phyloP scores from a whole-genome alignment of 2,797 vertebrate genomes.

The Typhlichthys eigenmanni region DNA sequence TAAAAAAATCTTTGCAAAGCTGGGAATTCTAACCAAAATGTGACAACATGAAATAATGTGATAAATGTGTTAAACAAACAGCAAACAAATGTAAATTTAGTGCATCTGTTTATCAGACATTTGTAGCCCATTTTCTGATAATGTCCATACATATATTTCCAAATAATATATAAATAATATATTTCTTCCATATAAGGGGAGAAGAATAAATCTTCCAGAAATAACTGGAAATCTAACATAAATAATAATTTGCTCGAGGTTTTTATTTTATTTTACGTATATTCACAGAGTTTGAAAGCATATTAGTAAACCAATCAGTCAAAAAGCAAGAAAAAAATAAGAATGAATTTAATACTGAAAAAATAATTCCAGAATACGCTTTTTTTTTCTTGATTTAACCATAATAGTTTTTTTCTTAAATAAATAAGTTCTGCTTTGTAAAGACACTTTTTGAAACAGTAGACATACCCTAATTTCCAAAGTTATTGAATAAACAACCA shows the following conservation, averaged over 20 bases:
- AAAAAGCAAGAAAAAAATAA: constrained; percentile 66
- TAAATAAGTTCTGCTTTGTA: constrained; percentile 99
- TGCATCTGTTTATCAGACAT: not conserved
- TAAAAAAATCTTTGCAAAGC: not conserved
- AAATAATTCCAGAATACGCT: constrained; percentile 93
- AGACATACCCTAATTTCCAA: constrained; percentile 96
- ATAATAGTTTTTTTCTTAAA: constrained; percentile 99
- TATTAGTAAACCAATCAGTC: constrained; percentile 84
- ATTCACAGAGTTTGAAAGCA: constrained; percentile 84
- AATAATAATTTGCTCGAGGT: constrained; percentile 32
- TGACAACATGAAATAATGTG: constrained; percentile 23
- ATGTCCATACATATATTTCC: constrained; percentile 19
- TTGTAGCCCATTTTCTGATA: not conserved
- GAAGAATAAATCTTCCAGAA: constrained; percentile 37
- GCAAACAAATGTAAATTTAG: constrained; percentile 18
- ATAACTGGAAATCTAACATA: constrained; percentile 28
- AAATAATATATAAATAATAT: constrained; percentile 3
- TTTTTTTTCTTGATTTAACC: constrained; percentile 96
- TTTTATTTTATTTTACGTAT: constrained; percentile 47
- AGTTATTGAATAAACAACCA: constrained; percentile 87
- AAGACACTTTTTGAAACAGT: constrained; percentile 99
- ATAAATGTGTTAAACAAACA: constrained; percentile 40
- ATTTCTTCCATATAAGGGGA: constrained; percentile 48
- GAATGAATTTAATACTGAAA: constrained; percentile 84
- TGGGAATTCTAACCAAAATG: constrained; percentile 15